A percentile compares a stretch with the other conserved stretches of the same genome.
Evolutionary conservation across 2,797 vertebrate species (phyloP).

Genomic region (Netta rufina): DNA sequence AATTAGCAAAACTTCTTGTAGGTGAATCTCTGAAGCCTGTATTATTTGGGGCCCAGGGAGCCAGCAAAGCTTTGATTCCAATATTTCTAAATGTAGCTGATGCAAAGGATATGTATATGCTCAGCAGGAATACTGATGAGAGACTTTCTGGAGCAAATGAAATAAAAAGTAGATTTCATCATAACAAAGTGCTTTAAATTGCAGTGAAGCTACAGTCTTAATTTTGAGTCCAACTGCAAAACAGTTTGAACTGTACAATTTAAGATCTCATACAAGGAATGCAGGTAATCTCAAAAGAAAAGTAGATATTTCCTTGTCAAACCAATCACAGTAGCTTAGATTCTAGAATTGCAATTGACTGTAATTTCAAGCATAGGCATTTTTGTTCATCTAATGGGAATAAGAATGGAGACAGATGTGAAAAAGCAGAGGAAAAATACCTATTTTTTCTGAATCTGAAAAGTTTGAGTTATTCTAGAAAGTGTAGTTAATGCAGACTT

Average conservation of each 20-base stretch:
- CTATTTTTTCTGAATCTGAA: neutral
- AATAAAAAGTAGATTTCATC: neutral
- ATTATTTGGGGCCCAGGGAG: too few relatives aligned
- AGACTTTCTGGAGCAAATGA: neutral
- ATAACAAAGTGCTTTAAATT: neutral
- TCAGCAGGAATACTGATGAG: neutral
- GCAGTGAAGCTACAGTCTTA: neutral
- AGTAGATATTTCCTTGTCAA: neutral
- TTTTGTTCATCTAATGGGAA: neutral
- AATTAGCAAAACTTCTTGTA: neutral
- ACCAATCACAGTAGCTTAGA: neutral
- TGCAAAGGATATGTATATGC: neutral
- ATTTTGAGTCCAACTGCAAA: neutral
- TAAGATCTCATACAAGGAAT: neutral
- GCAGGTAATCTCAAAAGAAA: neutral
- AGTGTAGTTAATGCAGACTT: neutral
- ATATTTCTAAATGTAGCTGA: neutral
- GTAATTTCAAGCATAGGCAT: neutral
- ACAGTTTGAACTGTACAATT: neutral
- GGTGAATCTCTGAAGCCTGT: neutral
- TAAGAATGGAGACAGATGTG: neutral
- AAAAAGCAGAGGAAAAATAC: neutral
- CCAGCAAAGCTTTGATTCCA: neutral
- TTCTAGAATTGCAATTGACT: neutral
- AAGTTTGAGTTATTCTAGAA: neutral